Evolutionary conservation across 53 echinoderm and acorn worm species (phyloP), one percentile per base, ranked within the genome.

Genomic region (Pentamera pediparva): DNA sequence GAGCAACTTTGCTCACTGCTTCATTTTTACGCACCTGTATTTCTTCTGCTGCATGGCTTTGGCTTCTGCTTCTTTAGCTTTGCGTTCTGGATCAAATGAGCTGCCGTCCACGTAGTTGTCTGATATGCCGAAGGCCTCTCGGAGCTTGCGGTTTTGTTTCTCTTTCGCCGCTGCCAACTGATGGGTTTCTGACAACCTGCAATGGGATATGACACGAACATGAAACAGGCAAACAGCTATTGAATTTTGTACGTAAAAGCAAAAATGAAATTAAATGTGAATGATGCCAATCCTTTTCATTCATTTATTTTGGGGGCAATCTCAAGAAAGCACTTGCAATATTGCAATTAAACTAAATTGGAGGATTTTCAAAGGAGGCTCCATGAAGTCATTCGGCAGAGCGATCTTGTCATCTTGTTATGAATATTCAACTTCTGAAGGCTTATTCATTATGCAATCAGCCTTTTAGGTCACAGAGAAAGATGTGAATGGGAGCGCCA

Each of bases 41-140:
- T 98, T 87, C 80, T 98, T 98, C 73, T 86, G 67, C 61, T 83
- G 86, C 88, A 92, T 88, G 39, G 84, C 94, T 52, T 85, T 87
- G 19, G 94, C 94, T 61, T 85, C 91, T 18, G 90, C 90, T 56
- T 95, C 96, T 39, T 88, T 87, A 38, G 91, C 91, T 38, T 77
- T 91, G 37, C 86, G 86, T 45, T 88, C 91, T 21, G 88, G 81
- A 74, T 91, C 91, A 75, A 98, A 98, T n/a, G 98, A 91, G 76
- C 98, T 98, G 20, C 98, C 98, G 72, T 91, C 91, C 53, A 98
- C 98, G 56, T 91, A 98, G 48, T 76, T 75, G 31, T 98, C 91
- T n/a, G 87, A 82, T 76, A 98, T 98, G 19, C 91, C 91, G 81
- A 98, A 98, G 5, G 98, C 98, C 56, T 98, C 98, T 58, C 98